Evolutionary conservation across 2,888 invertebrate genomes (phyloP).

Genomic region (Hypomecis atomaria): DNA sequence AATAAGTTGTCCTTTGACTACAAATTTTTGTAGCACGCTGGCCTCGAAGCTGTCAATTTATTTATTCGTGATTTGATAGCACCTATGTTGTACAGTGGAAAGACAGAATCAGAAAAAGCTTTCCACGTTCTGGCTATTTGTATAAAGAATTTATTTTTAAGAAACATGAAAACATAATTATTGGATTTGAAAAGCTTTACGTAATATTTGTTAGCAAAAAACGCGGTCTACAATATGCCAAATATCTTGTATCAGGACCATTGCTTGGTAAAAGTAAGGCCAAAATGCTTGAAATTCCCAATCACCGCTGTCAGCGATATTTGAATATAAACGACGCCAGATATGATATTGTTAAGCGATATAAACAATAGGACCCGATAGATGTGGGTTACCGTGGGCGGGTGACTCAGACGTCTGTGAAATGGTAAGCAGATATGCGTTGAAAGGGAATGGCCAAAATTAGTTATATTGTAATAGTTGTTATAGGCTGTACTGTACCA

Average conservation of each 20-base stretch:
- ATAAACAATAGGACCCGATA: conserved; percentile 40
- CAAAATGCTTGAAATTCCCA: conserved; percentile 30
- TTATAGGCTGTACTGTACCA: no score
- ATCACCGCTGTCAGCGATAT: conserved; percentile 33
- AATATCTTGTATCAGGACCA: neutral
- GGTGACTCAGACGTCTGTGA: conserved; percentile 35
- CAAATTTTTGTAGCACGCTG: no score
- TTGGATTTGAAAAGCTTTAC: no score
- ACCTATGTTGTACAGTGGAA: no score
- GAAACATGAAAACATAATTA: no score
- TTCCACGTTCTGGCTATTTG: no score
- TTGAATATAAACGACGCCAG: conserved; percentile 42
- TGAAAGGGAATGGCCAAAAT: neutral
- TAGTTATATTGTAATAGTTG: neutral
- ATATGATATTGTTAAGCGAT: conserved; percentile 40
- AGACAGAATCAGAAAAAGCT: no score
- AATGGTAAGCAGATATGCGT: neutral
- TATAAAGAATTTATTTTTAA: no score
- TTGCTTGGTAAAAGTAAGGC: neutral
- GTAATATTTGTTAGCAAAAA: no score
- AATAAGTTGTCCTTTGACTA: no score
- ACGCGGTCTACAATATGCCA: neutral
- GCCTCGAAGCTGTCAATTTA: no score
- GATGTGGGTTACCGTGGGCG: conserved; percentile 42
- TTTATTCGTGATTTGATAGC: no score